A percentile compares a stretch with the other conserved stretches of the same genome.
These are phyloP conservation scores for Iguana delicatissima DNA, from an alignment of 2,797 vertebrate genomes.

Conservation along the genomic window DNA sequence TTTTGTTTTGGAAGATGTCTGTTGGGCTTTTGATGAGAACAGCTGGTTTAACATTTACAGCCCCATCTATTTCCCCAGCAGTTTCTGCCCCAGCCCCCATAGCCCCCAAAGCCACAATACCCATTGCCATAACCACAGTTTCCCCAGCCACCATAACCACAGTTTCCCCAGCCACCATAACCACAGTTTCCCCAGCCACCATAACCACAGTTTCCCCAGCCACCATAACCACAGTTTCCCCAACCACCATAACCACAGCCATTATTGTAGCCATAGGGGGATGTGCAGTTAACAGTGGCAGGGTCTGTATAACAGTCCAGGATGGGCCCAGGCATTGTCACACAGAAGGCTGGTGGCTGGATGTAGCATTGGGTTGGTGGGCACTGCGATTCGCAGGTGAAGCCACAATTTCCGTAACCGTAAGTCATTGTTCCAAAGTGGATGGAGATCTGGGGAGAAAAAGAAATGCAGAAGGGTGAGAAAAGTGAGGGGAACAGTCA, in stretches of 20 bases:
- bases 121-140: not conserved
- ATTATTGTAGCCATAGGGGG: not conserved
- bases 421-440: not conserved
- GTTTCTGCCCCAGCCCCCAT: not conserved
- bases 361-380: not conserved
- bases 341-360: not conserved
- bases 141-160: not conserved
- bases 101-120: not conserved
- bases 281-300: not conserved
- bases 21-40: too few species aligned
- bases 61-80: not conserved
- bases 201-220: not conserved
- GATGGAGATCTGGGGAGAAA: not conserved
- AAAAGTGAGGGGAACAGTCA: too few species aligned
- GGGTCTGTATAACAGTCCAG: not conserved
- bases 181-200: not conserved
- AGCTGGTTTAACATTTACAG: not conserved
- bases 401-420: not conserved
- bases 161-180: not conserved
- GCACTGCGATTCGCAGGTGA: not conserved
- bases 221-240: not conserved
- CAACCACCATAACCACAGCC: not conserved
- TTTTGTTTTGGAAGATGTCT: not conserved
- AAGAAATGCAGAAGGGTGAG: not conserved
- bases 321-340: slow-evolving; percentile 4